A percentile compares a stretch with the other conserved stretches of the same genome.
phyloP scores from a whole-genome alignment of 1,140 invertebrate genomes.

The Ericerus pela region DNA sequence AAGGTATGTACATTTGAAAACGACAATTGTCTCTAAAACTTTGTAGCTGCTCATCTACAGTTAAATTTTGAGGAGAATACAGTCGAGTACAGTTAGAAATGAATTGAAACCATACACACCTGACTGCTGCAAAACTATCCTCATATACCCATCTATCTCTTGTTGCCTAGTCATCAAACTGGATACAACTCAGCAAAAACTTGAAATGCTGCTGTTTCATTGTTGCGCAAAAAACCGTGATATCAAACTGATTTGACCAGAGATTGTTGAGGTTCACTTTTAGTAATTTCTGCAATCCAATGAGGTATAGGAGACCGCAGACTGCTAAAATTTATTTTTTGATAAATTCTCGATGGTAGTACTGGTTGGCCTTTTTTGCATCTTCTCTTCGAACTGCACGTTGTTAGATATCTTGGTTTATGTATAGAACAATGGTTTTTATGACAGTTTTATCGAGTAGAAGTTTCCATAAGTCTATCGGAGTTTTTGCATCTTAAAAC shows the following conservation, averaged over 20 bases:
- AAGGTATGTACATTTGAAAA: constrained; percentile 6
- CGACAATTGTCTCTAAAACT: background rate
- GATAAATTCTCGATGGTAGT: background rate
- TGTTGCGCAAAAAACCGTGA: background rate
- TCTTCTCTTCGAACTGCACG: background rate
- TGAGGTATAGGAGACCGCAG: background rate
- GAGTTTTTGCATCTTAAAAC: background rate
- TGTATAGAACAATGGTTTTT: background rate
- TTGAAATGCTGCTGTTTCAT: background rate
- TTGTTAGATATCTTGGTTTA: background rate
- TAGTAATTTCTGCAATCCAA: background rate
- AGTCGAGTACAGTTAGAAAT: background rate
- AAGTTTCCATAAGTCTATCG: background rate
- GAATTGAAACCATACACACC: background rate
- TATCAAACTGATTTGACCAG: background rate
- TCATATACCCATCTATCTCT: background rate
- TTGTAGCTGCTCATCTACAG: background rate
- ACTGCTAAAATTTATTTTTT: background rate
- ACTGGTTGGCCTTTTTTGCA: background rate
- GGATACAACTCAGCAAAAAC: background rate
- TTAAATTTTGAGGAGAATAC: background rate
- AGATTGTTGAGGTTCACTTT: background rate
- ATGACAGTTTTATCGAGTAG: background rate
- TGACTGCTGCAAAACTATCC: background rate
- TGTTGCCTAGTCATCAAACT: background rate